phyloP scores from a whole-genome alignment of 2,888 invertebrate species.

The Galerucella pusilla region DNA sequence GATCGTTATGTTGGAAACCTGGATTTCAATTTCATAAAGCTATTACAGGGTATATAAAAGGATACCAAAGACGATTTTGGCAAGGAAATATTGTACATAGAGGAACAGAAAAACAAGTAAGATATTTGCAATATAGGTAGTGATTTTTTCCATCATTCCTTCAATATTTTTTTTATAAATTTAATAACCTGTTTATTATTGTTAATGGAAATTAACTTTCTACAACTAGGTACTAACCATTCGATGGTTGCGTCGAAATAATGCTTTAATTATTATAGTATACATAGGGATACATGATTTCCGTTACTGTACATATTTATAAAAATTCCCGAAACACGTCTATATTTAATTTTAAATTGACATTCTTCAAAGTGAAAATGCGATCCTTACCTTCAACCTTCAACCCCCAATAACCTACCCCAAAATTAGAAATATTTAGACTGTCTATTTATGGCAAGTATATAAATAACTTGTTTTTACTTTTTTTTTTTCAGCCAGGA shows the following conservation, averaged over 20 bases:
- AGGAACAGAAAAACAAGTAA: slow-evolving; percentile 79
- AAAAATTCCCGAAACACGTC: too few relatives aligned
- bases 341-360: too few relatives aligned
- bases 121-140: slow-evolving; percentile 37
- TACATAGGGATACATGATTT: too few relatives aligned
- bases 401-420: too few relatives aligned
- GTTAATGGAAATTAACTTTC: background rate
- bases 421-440: too few relatives aligned
- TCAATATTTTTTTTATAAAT: background rate
- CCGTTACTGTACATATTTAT: too few relatives aligned
- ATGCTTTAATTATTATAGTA: too few relatives aligned
- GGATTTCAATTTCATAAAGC: slow-evolving; percentile 88
- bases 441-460: background rate
- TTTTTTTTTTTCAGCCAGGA: slow-evolving; percentile 81
- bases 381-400: too few relatives aligned
- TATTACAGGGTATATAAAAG: slow-evolving; percentile 83
- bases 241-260: background rate
- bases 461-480: too few relatives aligned
- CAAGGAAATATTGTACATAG: slow-evolving; percentile 89
- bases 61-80: slow-evolving; percentile 90
- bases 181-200: background rate
- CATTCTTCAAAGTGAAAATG: too few relatives aligned
- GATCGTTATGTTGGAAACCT: slow-evolving; percentile 94
- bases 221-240: background rate
- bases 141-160: background rate